A percentile compares a stretch with the other conserved stretches of the same genome.
Evolutionary conservation across 2,113 vertebrate species (phyloP).

Genomic region (Spea multiplicata): DNA sequence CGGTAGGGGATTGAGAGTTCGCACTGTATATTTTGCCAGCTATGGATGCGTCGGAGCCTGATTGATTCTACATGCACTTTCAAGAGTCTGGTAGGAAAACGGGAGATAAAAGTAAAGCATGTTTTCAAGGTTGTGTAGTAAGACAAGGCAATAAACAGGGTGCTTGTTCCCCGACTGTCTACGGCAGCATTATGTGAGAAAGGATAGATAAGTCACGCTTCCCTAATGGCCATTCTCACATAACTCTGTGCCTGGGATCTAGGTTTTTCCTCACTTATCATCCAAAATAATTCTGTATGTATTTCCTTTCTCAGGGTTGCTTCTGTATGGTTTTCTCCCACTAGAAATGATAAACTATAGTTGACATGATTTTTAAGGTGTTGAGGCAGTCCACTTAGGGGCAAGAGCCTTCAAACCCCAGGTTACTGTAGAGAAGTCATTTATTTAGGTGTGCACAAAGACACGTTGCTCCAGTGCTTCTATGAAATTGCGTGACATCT

Average conservation of each 20-base stretch:
- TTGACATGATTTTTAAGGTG: neutral
- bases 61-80: slow-evolving; percentile 18
- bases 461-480: neutral
- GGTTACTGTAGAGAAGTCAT: neutral
- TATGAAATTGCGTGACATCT: neutral
- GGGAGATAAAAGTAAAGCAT: slow-evolving; percentile 37
- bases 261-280: slow-evolving; percentile 14
- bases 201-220: slow-evolving; percentile 28
- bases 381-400: neutral
- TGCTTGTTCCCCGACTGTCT: slow-evolving; percentile 24
- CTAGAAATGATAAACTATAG: neutral
- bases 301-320: neutral
- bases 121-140: slow-evolving; percentile 31
- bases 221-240: slow-evolving; percentile 23
- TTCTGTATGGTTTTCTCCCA: neutral
- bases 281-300: slow-evolving; percentile 3
- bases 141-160: slow-evolving; percentile 27
- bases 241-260: slow-evolving; percentile 7
- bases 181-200: slow-evolving; percentile 34
- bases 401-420: neutral
- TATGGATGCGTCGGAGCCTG: neutral
- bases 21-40: slow-evolving; percentile 7
- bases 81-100: slow-evolving; percentile 14
- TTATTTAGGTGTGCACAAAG: neutral
- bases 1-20: slow-evolving; percentile 1